phyloP scores from a whole-genome alignment of 2,113 vertebrate species.

The Sprattus sprattus region DNA sequence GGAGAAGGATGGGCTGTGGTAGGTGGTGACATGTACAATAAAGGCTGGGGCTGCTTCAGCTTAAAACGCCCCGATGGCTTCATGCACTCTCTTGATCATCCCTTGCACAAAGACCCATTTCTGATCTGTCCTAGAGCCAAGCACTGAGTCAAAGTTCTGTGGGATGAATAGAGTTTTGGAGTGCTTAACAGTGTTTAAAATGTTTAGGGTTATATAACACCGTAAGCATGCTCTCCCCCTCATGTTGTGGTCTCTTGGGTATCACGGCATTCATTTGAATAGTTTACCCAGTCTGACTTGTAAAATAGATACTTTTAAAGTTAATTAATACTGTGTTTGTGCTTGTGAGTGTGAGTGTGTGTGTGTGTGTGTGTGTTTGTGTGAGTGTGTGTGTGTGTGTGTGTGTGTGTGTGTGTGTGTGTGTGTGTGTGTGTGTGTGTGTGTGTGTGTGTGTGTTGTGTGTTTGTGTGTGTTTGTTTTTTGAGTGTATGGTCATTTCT shows the following conservation, averaged over 20 bases:
- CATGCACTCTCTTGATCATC: background rate
- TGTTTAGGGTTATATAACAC: background rate
- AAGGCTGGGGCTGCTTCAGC: background rate
- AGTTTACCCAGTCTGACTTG: background rate
- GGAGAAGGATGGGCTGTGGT: background rate
- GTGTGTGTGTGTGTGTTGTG: background rate
- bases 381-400: too few species aligned
- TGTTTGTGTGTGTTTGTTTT: background rate
- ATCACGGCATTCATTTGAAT: background rate
- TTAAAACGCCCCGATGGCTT: background rate
- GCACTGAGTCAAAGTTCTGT: background rate
- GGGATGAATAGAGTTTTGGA: background rate
- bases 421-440: background rate
- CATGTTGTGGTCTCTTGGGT: background rate
- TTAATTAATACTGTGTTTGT: background rate
- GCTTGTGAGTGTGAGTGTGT: too few species aligned
- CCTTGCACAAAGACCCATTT: background rate
- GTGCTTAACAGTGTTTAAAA: background rate
- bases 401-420: background rate
- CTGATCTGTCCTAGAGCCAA: slow-evolving; percentile 1
- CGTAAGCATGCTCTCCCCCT: background rate
- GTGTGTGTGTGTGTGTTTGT: background rate
- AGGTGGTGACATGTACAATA: background rate
- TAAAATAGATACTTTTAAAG: background rate
- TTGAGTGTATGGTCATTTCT: background rate